Conservation (phyloP, 2,888 invertebrate species). For the Cryptocheilus praepositus region DNA sequence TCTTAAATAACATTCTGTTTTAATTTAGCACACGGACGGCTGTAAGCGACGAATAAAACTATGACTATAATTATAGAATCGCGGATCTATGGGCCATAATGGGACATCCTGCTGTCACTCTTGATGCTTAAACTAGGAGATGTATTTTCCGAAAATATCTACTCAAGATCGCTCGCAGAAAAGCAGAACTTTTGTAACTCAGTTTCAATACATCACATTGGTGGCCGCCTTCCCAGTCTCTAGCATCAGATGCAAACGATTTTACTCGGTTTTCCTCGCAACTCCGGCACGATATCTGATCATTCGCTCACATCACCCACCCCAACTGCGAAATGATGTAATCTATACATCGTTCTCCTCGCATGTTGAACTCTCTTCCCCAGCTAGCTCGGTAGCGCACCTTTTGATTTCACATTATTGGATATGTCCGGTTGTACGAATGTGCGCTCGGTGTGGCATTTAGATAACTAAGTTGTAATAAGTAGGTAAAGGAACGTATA, state of each 20-base stretch:
- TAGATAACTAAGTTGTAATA: not conserved
- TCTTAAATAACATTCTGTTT: too few relatives aligned
- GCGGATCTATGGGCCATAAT: too few relatives aligned
- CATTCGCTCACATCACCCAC: constrained; percentile 35
- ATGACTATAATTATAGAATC: too few relatives aligned
- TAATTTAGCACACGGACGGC: too few relatives aligned
- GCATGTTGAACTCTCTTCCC: not conserved
- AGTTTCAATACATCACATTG: constrained; percentile 35
- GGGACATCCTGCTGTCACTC: too few relatives aligned
- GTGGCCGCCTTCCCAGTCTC: constrained; percentile 26
- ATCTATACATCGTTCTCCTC: constrained; percentile 21
- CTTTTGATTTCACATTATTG: not conserved
- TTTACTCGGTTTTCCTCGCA: constrained; percentile 34
- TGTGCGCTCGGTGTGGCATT: not conserved
- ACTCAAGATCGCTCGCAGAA: too few relatives aligned
- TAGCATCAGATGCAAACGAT: constrained; percentile 40
- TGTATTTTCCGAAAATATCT: too few relatives aligned
- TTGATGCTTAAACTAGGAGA: too few relatives aligned
- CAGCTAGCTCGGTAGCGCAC: not conserved
- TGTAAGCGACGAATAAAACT: too few relatives aligned
- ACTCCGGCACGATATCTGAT: constrained; percentile 37
- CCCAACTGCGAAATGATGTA: constrained; percentile 34
- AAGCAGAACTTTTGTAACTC: constrained; percentile 37
- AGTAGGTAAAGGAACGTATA: not conserved
- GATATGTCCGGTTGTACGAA: not conserved